Evolutionary conservation across 2,113 vertebrate species (phyloP).

Genomic region (Callopanchax toddi): DNA sequence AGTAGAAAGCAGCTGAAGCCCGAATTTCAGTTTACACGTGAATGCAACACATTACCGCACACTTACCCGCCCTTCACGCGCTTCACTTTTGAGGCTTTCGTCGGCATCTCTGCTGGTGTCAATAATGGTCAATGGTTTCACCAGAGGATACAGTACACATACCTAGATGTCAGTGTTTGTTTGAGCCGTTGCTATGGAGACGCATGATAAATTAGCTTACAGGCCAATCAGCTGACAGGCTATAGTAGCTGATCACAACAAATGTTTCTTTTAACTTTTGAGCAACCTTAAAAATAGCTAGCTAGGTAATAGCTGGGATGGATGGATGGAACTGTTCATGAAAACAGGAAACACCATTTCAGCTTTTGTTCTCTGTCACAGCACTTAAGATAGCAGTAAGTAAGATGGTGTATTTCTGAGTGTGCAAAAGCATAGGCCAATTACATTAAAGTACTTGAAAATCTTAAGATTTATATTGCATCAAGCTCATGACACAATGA

Average conservation of each 20-base stretch:
- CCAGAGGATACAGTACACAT: too few relatives aligned
- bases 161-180: constrained; percentile 46
- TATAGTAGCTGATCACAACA: too few relatives aligned
- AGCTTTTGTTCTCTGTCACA: too few relatives aligned
- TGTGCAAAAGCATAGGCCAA: too few relatives aligned
- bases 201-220: constrained; percentile 1
- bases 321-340: too few relatives aligned
- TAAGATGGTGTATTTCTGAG: too few relatives aligned
- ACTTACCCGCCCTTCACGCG: constrained; percentile 72
- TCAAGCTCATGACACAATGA: background rate
- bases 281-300: too few relatives aligned
- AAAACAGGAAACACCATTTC: too few relatives aligned
- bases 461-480: background rate
- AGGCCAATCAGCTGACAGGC: too few relatives aligned
- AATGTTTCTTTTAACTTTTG: too few relatives aligned
- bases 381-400: too few relatives aligned
- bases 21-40: background rate
- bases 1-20: background rate
- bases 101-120: constrained; percentile 64
- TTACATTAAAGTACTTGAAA: background rate
- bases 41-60: background rate
- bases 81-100: constrained; percentile 73
- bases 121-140: background rate
- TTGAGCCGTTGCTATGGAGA: constrained; percentile 42
- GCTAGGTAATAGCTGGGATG: too few relatives aligned